Conservation (phyloP, 2,113 vertebrate genomes). For the Amblyopsis rosae region DNA sequence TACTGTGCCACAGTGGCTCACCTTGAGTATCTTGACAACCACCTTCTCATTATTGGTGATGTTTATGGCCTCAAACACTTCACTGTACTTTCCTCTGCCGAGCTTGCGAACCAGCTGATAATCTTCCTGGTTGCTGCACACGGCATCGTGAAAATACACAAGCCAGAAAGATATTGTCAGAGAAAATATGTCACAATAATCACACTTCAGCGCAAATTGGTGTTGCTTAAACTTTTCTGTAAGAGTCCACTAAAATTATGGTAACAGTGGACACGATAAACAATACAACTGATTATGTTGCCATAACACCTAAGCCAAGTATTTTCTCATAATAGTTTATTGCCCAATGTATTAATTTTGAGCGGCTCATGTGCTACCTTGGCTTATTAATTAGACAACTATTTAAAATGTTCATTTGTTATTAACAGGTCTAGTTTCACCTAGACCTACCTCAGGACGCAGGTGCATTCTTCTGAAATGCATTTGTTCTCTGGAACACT, state of each 20-base stretch:
- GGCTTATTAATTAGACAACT: too few relatives aligned
- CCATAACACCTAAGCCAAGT: too few relatives aligned
- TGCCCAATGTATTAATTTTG: too few relatives aligned
- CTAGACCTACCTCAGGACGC: too few relatives aligned
- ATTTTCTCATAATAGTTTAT: too few relatives aligned
- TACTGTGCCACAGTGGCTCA: constrained; percentile 61
- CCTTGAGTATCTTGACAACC: constrained; percentile 99
- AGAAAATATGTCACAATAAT: constrained; percentile 4
- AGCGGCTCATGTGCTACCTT: too few relatives aligned
- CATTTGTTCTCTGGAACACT: too few relatives aligned
- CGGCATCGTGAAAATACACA: constrained; percentile 38
- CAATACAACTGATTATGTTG: not conserved
- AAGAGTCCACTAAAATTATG: not conserved
- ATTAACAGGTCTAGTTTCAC: too few relatives aligned
- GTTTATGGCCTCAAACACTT: constrained; percentile 99
- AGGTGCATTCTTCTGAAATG: too few relatives aligned
- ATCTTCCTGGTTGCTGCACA: constrained; percentile 95
- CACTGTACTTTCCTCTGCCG: constrained; percentile 97
- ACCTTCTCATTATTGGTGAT: constrained; percentile 99
- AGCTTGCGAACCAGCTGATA: constrained; percentile 98
- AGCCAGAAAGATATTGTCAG: constrained; percentile 27
- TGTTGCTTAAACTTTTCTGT: not conserved
- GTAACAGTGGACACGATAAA: not conserved
- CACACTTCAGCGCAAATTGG: not conserved
- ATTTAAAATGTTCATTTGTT: too few relatives aligned